Percentiles rank a stretch among this genome's conserved stretches.
Evolutionary conservation across 2,888 invertebrate species (phyloP).

Genomic region (Drosophila melanocephala): DNA sequence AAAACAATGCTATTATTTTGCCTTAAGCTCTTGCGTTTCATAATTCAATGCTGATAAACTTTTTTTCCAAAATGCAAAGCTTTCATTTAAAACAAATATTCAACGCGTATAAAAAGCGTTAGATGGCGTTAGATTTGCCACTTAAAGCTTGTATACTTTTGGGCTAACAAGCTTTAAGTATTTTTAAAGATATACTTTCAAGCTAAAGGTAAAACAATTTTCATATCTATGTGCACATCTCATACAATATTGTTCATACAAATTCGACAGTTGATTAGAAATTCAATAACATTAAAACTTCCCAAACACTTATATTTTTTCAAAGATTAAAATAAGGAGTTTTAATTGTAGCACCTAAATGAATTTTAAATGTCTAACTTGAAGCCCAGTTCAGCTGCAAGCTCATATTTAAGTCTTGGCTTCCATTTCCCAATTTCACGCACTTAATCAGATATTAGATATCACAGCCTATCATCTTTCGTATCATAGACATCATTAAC

Average conservation of each 20-base stretch:
- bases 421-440: constrained; percentile 12
- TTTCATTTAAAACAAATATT: background rate
- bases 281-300: background rate
- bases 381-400: background rate
- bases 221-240: background rate
- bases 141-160: constrained; percentile 36
- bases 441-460: too few species aligned
- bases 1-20: background rate
- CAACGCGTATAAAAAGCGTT: background rate
- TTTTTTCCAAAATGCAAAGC: too few species aligned
- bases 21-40: background rate
- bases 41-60: background rate
- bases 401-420: background rate
- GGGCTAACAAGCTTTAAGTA: constrained; percentile 3
- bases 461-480: constrained; percentile 20
- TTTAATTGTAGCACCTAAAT: too few species aligned
- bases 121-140: constrained; percentile 27
- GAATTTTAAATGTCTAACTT: background rate
- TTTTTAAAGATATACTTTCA: constrained; percentile 27
- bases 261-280: background rate
- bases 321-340: fast-evolving
- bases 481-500: background rate
- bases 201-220: background rate
- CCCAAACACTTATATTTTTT: background rate
- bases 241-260: background rate